phyloP scores from a whole-genome alignment of 2,888 invertebrate genomes.

The Lamellibrachia satsuma region DNA sequence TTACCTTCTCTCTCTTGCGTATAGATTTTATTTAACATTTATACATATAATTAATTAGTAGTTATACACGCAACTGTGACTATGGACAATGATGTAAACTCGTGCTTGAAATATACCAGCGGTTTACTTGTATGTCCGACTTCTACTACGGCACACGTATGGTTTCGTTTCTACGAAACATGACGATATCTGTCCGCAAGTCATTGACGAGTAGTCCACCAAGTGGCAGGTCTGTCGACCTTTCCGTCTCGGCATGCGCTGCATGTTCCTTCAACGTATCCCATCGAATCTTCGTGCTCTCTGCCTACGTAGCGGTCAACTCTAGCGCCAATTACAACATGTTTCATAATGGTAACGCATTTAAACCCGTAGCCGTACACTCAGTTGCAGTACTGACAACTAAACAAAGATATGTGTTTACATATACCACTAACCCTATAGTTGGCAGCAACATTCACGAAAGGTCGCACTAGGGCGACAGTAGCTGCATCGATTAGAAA shows the following conservation, averaged over 20 bases:
- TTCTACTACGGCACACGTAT: background rate
- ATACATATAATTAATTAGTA: no score
- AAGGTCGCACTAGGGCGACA: background rate
- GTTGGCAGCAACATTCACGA: background rate
- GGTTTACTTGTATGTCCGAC: background rate
- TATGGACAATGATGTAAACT: no score
- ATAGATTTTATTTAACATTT: background rate
- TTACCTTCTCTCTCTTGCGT: background rate
- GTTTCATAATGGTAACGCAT: background rate
- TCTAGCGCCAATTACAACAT: background rate
- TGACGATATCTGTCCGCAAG: no score
- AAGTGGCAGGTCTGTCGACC: no score
- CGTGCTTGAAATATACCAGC: background rate
- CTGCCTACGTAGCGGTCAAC: background rate
- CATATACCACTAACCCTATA: background rate
- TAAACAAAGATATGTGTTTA: background rate
- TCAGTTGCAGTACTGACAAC: background rate
- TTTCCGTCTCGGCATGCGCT: no score
- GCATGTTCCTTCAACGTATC: no score
- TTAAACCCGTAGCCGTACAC: background rate
- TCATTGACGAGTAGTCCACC: no score
- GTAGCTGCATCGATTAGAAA: background rate
- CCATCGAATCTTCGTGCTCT: background rate
- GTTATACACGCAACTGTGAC: no score
- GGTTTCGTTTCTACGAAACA: background rate